Base-by-base conservation (phyloP, 2,113 vertebrate genomes). In the Chrysochloris asiatica region DNA sequence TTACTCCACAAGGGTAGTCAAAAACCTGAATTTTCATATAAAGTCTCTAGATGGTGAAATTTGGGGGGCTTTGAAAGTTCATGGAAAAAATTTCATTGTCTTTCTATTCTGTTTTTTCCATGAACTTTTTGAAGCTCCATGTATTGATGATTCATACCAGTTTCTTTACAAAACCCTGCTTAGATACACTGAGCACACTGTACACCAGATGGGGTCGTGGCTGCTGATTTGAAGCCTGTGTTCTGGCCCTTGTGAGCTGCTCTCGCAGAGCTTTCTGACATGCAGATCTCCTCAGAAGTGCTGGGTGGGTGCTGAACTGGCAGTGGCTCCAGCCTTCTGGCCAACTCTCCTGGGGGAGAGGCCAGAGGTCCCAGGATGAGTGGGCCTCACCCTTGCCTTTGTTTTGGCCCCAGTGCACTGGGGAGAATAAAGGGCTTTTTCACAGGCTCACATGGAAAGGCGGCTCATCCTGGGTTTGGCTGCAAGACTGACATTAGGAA, bases 401-500 rank as follows among this genome's bases (percentile, higher is more conserved):
- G 28, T 83, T 78, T 67, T 72, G 1, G 80, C 52, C 41, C 63
- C 65, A 30, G 19, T 67, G 83, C 90, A 9, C 48, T 71, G 33
- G 43, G 28, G 24, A 92, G 14, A 50, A 50, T 77, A 85, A 85
- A 78, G 83, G 90, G 4, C 30, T 59, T 88, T 83, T 82, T 56
- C 0, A 0, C 1, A 38, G 80, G 0, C 4, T 63, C 1, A 92
- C 33, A 48, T 41, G 12, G 69, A 75, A 90, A 56, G 43, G 71
- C 79, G 38, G 30, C 65, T 47, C 3, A 2, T 47, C 38, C 43
- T 47, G 33, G 28, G 8, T 33, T 69, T 61, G 69, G n/a, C 69
- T 21, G 1, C 16, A 10, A 80, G 52, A 2, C 65, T 38, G 36
- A 69, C 28, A 0, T 48, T 8, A 8, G 52, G 52, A 43, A 33